Evolutionary conservation across 2,888 invertebrate species (phyloP).

Genomic region (Atethmia centrago): DNA sequence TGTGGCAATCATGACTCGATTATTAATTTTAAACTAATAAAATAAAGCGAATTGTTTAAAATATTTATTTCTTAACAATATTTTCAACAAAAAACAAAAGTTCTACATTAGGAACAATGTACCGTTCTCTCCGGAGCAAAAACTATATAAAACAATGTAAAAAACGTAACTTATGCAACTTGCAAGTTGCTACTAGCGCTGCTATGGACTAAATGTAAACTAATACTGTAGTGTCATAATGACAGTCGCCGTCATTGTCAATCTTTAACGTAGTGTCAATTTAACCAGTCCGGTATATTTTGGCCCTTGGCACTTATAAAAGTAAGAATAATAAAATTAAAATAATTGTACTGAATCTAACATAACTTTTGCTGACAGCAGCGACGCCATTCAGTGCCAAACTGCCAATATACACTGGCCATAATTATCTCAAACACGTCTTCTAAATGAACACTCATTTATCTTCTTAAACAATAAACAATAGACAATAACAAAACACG

Average conservation of each 20-base stretch:
- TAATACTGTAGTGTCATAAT: background rate
- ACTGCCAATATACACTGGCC: background rate
- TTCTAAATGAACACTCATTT: background rate
- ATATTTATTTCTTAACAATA: conserved; percentile 42
- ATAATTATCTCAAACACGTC: background rate
- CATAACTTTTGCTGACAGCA: background rate
- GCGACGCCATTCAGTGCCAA: background rate
- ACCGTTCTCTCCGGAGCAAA: background rate
- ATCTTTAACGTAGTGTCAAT: background rate
- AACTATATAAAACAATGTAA: conserved; percentile 1
- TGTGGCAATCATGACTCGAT: background rate
- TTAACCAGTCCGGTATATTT: background rate
- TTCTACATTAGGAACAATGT: conserved; percentile 34
- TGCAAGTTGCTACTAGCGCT: conserved; percentile 7
- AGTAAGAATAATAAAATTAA: background rate
- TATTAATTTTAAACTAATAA: background rate
- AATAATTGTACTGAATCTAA: conserved; percentile 2
- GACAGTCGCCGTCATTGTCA: conserved; percentile 10
- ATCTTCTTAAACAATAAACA: background rate
- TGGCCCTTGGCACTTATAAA: background rate
- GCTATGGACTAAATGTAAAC: background rate
- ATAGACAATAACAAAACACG: background rate
- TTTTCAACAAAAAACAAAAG: conserved; percentile 27
- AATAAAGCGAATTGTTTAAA: background rate
- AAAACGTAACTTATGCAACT: conserved; percentile 8